Base-by-base conservation (phyloP, 2,888 invertebrate species). In the Drosophila glabriapex region DNA sequence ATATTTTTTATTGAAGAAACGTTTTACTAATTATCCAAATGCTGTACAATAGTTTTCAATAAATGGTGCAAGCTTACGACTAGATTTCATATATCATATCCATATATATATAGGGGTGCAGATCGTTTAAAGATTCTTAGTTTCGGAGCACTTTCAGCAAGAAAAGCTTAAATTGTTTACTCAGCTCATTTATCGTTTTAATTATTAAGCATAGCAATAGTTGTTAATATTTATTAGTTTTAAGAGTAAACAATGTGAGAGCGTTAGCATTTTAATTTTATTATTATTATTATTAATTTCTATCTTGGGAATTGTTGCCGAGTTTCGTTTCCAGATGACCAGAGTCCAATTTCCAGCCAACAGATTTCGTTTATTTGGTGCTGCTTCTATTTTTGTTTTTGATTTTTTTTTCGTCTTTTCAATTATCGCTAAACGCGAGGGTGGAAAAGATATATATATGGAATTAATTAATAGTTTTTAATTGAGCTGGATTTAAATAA, bases 361-460 rank as follows among this genome's bases (percentile, higher is more conserved):
- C 53, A 50, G 43, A 61, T 39, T 53, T 64, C 63, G 33, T 16
- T 61, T 31, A 33, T 78, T 78, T 79, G 75, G 66, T 76, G 58
- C 41, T 29, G 41, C 43, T 56, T 56, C 19, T 10, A 61, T 46
- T 28, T 31, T 0, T 14, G 39, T 22, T 66, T 60, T 75, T 54
- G 3, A 19, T n/a, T 22, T 73, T 60, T 14, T 22, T n/a, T 41
- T 10, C 5, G 16, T 10, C 16, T 29, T 22, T 55, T 58, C 29
- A 90, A 65, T 85, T 85, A 82, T 85, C 85, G 77, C 85, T 85
- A 55, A 28, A 70, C 7, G 41, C 5, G 39, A n/a, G 50, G 65
- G 22, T 12, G 39, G 31, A 53, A 59, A 19, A 70, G 14, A 60
- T 22, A 46, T 46, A 4, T 46, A 9, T 43, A 52, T 6, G 10